These are phyloP conservation scores for Ictalurus furcatus DNA, from an alignment of 2,113 vertebrate species.

Conservation along the genomic window DNA sequence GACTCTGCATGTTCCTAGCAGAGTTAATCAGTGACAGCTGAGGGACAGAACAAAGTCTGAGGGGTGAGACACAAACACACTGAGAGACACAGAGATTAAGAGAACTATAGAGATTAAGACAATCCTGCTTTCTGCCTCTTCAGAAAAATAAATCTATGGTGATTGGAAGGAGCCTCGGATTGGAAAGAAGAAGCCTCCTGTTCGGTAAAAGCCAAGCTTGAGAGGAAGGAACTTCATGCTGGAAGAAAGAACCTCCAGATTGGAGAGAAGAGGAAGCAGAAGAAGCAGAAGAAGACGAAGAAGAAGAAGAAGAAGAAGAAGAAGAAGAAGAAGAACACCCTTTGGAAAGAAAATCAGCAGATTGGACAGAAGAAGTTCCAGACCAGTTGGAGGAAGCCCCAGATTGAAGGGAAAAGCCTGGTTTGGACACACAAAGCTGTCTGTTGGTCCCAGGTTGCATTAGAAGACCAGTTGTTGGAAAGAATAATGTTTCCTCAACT, in stretches of 20 bases:
- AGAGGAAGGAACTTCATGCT: background rate
- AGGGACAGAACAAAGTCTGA: constrained; percentile 69
- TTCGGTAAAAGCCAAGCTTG: background rate
- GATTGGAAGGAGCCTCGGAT: constrained; percentile 69
- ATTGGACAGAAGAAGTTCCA: background rate
- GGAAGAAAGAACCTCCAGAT: background rate
- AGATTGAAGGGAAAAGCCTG: background rate
- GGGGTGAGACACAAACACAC: constrained; percentile 26
- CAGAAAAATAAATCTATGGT: background rate
- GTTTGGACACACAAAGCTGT: background rate
- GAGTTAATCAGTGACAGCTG: constrained; percentile 70
- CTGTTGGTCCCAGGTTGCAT: background rate
- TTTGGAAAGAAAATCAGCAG: background rate
- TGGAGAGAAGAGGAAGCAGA: background rate
- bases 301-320: background rate
- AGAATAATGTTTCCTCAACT: background rate
- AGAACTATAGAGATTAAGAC: background rate
- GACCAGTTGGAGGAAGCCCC: background rate
- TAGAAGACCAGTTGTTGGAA: background rate
- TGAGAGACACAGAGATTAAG: background rate
- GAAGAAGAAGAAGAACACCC: no score
- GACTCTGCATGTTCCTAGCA: background rate
- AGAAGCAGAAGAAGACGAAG: no score
- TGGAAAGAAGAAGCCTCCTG: constrained; percentile 58
- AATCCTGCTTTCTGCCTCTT: background rate